Base-by-base conservation (phyloP, 2,113 vertebrate species). In the Climacteris rufus region DNA sequence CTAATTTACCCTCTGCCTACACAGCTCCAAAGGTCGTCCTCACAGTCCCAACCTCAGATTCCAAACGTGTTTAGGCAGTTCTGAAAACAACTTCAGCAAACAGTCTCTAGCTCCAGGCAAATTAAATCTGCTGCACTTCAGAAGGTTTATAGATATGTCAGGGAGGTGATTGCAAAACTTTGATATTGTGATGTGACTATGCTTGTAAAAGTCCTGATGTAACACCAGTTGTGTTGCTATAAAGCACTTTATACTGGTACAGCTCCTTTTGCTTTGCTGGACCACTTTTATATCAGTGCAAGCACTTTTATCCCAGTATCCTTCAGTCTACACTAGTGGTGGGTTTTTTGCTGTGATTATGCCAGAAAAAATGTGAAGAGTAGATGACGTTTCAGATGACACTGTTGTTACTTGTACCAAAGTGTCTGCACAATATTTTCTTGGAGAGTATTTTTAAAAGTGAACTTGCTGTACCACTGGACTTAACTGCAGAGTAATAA, bases 171-270 rank as follows among this genome's bases (percentile, higher is more conserved):
- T 76, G 65, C 92, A 91, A 82, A 87, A 60, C 33, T 78, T 64
- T 65, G 77, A 30, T 79, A 39, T 52, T 8, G 11, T 8, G 11
- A 78, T 70, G 83, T 60, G 74, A 69, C 44, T 45, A 2, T 24
- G 65, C 37, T 61, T 65, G 74, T 72, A 30, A 35, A 75, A 91
- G 44, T 78, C 70, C 60, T 84, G 24, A 78, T 61, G 50, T 40
- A 23, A 52, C 78, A 83, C 37, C 75, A 54, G 87, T 57, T 90
- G 92, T 94, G 65, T 61, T 33, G 13, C 76, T 83, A 74, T 92
- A 92, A 95, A 95, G 85, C 92, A 90, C 94, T 90, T 94, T 91
- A 53, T 85, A 80, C 50, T 79, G 74, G 93, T 87, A 77, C 90
- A 86, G 88, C 71, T 90, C 56, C 54, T 83, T 83, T 66, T 47